Conservation (phyloP, 2,888 invertebrate species). For the Pediacus dermestoides region DNA sequence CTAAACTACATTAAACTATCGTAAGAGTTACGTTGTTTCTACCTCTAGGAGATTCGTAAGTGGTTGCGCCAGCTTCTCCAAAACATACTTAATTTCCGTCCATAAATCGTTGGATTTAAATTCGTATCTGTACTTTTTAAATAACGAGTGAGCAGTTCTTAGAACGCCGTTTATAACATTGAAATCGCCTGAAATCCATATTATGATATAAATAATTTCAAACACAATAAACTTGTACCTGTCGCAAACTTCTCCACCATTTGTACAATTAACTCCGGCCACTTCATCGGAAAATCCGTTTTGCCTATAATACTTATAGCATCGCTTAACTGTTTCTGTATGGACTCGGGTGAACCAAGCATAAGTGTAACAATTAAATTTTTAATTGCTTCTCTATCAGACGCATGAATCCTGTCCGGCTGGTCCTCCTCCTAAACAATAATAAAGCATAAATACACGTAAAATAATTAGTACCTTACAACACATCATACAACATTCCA, state of each 20-base stretch:
- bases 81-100: conserved; percentile 95
- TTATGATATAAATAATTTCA: conserved; percentile 5
- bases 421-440: conserved; percentile 62
- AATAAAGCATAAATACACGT: background rate
- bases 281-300: conserved; percentile 94
- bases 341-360: conserved; percentile 84
- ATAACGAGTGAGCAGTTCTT: conserved; percentile 92
- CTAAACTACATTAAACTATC: background rate
- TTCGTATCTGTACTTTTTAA: conserved; percentile 93
- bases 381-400: conserved; percentile 79
- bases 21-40: conserved; percentile 19
- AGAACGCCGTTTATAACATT: conserved; percentile 92
- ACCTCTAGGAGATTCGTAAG: conserved; percentile 88
- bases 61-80: conserved; percentile 90
- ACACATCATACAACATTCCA: conserved; percentile 89
- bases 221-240: conserved; percentile 46
- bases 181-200: conserved; percentile 70
- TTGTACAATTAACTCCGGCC: conserved; percentile 89
- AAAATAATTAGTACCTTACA: too few species aligned
- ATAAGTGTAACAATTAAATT: conserved; percentile 85
- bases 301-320: conserved; percentile 95
- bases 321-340: conserved; percentile 93
- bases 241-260: conserved; percentile 90
- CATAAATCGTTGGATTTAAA: conserved; percentile 93
- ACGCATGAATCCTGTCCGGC: conserved; percentile 71